Evolutionary conservation across 2,113 vertebrate genomes (phyloP).

Genomic region (Verasper variegatus): DNA sequence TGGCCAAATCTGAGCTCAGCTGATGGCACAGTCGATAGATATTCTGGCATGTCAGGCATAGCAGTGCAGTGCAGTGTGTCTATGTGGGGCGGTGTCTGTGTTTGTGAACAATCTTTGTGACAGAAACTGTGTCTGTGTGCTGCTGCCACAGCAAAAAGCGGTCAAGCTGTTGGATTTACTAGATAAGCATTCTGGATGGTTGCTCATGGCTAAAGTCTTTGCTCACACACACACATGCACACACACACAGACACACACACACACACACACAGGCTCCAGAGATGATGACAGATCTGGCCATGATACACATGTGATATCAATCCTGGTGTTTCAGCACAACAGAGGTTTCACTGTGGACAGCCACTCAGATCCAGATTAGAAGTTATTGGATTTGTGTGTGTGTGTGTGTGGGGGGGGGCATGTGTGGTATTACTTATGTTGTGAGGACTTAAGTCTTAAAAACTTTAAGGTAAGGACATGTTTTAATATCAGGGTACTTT

Average conservation of each 20-base stretch:
- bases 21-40: conserved; percentile 51
- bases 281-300: conserved; percentile 54
- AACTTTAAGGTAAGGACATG: background rate
- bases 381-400: conserved; percentile 50
- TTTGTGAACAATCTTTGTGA: conserved; percentile 17
- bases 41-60: conserved; percentile 30
- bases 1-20: conserved; percentile 48
- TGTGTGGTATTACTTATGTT: background rate
- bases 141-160: conserved; percentile 70
- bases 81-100: conserved; percentile 15
- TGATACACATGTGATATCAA: conserved; percentile 62
- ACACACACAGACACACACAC: background rate
- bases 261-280: conserved; percentile 27
- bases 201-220: conserved; percentile 60
- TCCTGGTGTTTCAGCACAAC: conserved; percentile 61
- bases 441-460: background rate
- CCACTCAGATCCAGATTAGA: conserved; percentile 53
- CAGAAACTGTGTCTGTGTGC: conserved; percentile 34
- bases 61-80: conserved; percentile 2
- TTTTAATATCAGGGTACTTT: background rate
- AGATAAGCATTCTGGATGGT: conserved; percentile 76
- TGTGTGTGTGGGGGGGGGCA: conserved; percentile 3
- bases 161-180: conserved; percentile 74
- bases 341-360: conserved; percentile 56
- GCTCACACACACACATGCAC: conserved; percentile 1